phyloP scores from a whole-genome alignment of 2,113 vertebrate species.

The Panthera tigris region DNA sequence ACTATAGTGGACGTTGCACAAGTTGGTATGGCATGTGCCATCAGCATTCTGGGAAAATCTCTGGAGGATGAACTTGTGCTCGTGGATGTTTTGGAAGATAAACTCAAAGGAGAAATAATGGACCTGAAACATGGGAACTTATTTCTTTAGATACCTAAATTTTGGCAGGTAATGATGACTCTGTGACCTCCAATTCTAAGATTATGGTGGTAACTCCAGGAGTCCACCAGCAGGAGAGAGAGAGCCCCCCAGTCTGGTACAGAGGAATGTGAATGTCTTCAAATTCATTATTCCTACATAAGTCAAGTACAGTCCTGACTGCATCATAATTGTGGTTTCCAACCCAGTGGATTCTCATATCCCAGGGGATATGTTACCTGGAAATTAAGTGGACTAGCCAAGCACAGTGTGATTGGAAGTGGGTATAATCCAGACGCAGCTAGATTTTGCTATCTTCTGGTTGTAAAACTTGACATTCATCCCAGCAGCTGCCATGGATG shows the following conservation, averaged over 20 bases:
- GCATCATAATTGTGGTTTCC: background rate
- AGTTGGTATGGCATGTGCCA: background rate
- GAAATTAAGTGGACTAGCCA: background rate
- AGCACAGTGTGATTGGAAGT: background rate
- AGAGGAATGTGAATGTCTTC: background rate
- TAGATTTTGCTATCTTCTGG: background rate
- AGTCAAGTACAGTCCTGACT: background rate
- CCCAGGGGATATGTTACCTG: background rate
- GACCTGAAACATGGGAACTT: background rate
- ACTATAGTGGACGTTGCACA: background rate
- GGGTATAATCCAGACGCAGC: background rate
- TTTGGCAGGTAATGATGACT: background rate
- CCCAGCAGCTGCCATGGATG: background rate
- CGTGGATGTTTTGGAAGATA: background rate
- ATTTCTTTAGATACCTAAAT: background rate
- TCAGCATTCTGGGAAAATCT: background rate
- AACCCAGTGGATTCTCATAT: background rate
- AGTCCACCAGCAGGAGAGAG: background rate
- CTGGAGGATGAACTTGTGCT: background rate
- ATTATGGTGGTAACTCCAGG: background rate
- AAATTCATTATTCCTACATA: background rate
- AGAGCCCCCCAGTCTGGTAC: background rate
- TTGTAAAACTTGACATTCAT: background rate
- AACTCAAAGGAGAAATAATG: background rate
- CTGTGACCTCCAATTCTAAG: background rate